Percentiles rank a stretch among this genome's conserved stretches.
These are phyloP conservation scores for Plestiodon gilberti DNA, from an alignment of 2,113 vertebrate species.

Conservation along the genomic window DNA sequence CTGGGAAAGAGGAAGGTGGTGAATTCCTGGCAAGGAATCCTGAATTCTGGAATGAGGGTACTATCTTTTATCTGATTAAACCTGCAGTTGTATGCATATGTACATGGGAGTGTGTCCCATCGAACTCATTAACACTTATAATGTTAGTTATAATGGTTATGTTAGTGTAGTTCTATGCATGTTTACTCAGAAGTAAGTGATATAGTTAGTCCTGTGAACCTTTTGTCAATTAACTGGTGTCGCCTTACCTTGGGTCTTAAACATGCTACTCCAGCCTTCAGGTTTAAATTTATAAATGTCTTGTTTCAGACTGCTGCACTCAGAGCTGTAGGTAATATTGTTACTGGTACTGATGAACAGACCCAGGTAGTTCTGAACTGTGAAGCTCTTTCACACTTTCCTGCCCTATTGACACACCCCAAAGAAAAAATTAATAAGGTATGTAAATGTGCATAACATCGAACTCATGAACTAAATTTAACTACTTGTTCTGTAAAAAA, in stretches of 20 bases:
- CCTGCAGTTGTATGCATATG: too few species aligned
- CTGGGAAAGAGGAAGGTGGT: not conserved
- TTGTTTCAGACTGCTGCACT: constrained; percentile 91
- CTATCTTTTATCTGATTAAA: not conserved
- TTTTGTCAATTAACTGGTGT: not conserved
- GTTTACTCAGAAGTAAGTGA: not conserved
- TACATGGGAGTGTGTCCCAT: not conserved
- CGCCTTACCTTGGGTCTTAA: not conserved
- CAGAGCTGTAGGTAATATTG: constrained; percentile 97
- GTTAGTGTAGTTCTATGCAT: not conserved
- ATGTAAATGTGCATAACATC: constrained; percentile 36
- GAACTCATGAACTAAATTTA: not conserved
- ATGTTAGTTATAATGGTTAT: too few species aligned
- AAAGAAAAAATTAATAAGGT: constrained; percentile 99
- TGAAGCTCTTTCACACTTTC: constrained; percentile 95
- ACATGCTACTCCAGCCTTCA: not conserved
- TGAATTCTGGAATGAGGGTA: not conserved
- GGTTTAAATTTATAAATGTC: constrained; percentile 17
- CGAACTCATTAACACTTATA: not conserved
- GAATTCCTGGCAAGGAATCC: not conserved
- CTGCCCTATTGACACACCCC: constrained; percentile 94
- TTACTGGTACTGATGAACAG: constrained; percentile 98
- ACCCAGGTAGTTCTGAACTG: constrained; percentile 98
- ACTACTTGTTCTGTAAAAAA: rapidly evolving
- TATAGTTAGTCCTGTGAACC: too few species aligned